Percentiles rank a stretch among this genome's conserved stretches.
phyloP scores from a whole-genome alignment of 2,113 vertebrate species.

The Podocnemis expansa region DNA sequence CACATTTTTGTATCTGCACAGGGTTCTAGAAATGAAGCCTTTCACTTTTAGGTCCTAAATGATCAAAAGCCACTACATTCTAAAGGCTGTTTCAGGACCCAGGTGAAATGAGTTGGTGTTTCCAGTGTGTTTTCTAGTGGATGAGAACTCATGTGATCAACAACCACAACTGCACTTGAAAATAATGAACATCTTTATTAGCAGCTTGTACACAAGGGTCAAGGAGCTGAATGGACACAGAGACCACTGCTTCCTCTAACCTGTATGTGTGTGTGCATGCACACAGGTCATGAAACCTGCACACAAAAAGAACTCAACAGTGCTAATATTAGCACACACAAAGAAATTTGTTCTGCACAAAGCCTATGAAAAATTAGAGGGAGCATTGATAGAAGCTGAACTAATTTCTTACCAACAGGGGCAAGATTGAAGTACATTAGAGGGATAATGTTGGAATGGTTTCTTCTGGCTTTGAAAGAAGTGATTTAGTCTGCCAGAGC shows the following conservation, averaged over 20 bases:
- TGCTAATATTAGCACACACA: too few species aligned
- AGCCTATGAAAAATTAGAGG: too few species aligned
- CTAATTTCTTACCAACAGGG: neutral
- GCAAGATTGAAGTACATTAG: neutral
- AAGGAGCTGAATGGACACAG: neutral
- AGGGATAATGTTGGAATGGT: neutral
- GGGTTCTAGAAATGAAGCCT: too few species aligned
- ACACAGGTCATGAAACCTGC: too few species aligned
- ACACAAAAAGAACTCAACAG: too few species aligned
- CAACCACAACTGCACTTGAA: neutral
- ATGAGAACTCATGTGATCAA: fast-evolving
- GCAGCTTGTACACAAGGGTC: neutral
- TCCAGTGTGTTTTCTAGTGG: neutral
- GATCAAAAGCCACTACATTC: neutral
- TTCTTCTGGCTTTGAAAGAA: neutral
- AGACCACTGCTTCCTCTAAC: too few species aligned
- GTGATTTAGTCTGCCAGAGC: neutral
- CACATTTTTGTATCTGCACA: too few species aligned
- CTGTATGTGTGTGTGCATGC: too few species aligned
- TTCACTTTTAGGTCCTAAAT: neutral
- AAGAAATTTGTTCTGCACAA: too few species aligned
- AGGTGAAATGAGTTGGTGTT: neutral
- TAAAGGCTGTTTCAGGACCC: neutral
- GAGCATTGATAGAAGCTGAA: too few species aligned
- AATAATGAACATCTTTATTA: neutral